A percentile compares a stretch with the other conserved stretches of the same genome.
phyloP scores from a whole-genome alignment of 2,113 vertebrate species.

The Oplegnathus fasciatus region DNA sequence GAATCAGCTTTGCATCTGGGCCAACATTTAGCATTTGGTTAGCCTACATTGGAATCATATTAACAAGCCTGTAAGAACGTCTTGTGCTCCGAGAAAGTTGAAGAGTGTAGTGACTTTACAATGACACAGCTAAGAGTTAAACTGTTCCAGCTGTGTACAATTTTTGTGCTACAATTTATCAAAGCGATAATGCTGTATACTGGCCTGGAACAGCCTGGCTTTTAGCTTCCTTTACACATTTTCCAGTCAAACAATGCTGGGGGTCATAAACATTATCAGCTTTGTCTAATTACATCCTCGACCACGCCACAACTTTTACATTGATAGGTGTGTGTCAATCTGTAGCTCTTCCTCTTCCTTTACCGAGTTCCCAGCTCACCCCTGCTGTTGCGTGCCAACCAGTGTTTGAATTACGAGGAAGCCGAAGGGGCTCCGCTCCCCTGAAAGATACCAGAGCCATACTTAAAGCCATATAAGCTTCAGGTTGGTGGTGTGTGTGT shows the following conservation, averaged over 20 bases:
- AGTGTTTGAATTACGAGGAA: conserved; percentile 52
- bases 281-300: conserved; percentile 3
- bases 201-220: not conserved
- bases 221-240: not conserved
- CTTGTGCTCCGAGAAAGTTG: conserved; percentile 1
- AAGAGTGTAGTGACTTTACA: conserved; percentile 7
- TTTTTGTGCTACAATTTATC: not conserved
- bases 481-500: not conserved
- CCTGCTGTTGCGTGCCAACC: conserved; percentile 33
- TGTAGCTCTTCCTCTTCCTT: conserved; percentile 43
- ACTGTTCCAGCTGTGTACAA: not conserved
- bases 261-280: conserved; percentile 9
- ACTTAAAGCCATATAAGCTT: conserved; percentile 9
- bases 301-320: not conserved
- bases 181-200: not conserved
- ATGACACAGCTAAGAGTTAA: conserved; percentile 10
- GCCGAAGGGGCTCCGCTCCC: not conserved
- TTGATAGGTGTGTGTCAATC: not conserved
- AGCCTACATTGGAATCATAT: not conserved
- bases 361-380: conserved; percentile 20
- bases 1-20: not conserved
- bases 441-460: not conserved
- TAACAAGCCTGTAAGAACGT: not conserved
- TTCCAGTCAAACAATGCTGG: conserved; percentile 4
- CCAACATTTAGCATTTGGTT: not conserved